Evolutionary conservation across 1,140 invertebrate genomes (phyloP), one percentile per base, ranked within the genome.

Genomic region (Drosophila ficusphila): DNA sequence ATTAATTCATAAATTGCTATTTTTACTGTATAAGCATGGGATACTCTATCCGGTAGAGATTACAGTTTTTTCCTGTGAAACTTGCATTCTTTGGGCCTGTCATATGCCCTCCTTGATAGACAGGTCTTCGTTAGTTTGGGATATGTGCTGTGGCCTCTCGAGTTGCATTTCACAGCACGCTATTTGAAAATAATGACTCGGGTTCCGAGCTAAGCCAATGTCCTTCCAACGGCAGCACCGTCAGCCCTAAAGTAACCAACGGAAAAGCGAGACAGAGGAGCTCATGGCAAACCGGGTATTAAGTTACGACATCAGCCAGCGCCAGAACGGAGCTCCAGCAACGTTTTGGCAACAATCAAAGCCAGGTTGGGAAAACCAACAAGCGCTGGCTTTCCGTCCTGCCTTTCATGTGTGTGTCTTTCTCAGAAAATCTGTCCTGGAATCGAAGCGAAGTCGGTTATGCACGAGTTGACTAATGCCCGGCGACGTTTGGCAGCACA

Each of bases 391-490:
- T 29, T 33, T 2, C 4, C 1, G n/a, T n/a, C n/a, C 12, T 42
- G 38, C 12, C 9, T 29, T 33, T 2, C 4, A 0, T 11, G 23
- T 18, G 23, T 51, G 27, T 42, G 41, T 54, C n/a, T n/a, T n/a
- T n/a, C n/a, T n/a, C n/a, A n/a, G 46, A 23, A 39, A 61, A 23
- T 41, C 53, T 58, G 53, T 58, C 49, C 51, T 51, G 29, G 47
- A 41, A 29, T 61, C 54, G 60, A 64, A 46, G 54, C 21, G 11
- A 29, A 58, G 41, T 72, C 36, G 46, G 79, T 72, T 86, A 86
- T 86, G 81, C 81, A 79, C 81, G 81, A 83, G 71, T 61, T 79
- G 76, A 49, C 81, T 79, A 75, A 79, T 76, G 65, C 38, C 48
- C 41, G 36, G 41, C 38, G 74, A 81, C 69, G 51, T 77, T 56